A percentile compares a stretch with the other conserved stretches of the same genome.
These are phyloP conservation scores for Lates calcarifer DNA, from an alignment of 2,113 vertebrate species.

Conservation along the genomic window DNA sequence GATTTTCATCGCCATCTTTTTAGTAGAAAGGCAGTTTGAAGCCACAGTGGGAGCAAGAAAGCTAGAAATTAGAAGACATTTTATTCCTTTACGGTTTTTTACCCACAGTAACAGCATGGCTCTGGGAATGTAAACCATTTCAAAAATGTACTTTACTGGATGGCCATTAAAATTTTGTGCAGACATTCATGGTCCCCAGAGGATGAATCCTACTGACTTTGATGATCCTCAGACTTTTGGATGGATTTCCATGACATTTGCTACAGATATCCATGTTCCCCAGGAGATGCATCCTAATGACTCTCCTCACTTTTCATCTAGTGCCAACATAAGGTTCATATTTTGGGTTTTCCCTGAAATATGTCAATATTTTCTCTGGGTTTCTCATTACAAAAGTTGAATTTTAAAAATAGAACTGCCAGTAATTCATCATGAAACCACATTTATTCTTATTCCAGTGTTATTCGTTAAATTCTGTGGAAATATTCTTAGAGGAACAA, in stretches of 20 bases:
- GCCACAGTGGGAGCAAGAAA: neutral
- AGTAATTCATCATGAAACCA: no score
- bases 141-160: neutral
- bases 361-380: no score
- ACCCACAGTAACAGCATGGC: neutral
- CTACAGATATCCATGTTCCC: no score
- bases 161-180: neutral
- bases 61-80: neutral
- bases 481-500: neutral
- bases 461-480: neutral
- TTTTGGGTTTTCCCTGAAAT: no score
- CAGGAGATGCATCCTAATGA: no score
- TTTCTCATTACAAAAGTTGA: no score
- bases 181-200: neutral
- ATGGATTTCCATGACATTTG: no score
- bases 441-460: neutral
- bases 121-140: neutral
- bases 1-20: neutral
- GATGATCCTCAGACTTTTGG: neutral
- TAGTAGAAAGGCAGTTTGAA: conserved; percentile 8
- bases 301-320: no score
- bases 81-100: neutral
- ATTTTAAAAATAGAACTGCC: no score
- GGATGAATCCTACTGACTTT: neutral
- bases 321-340: no score